phyloP scores from a whole-genome alignment of 2,888 invertebrate species.

The Biston betularia region DNA sequence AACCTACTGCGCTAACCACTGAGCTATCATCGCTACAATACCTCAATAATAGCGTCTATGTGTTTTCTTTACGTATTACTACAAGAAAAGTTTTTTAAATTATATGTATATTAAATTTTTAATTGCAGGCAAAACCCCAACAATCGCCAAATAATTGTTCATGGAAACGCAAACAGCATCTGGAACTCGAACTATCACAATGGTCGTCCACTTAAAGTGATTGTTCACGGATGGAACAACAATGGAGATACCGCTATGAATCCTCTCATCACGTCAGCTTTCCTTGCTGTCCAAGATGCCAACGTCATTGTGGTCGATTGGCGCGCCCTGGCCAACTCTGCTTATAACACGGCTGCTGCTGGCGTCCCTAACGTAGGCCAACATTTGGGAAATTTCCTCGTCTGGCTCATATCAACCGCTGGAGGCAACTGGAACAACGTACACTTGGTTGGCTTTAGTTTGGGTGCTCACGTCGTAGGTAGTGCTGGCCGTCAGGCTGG shows the following conservation, averaged over 20 bases:
- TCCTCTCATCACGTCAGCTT: constrained; percentile 60
- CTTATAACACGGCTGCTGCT: constrained; percentile 61
- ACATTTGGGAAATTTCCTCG: constrained; percentile 70
- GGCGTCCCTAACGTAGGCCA: constrained; percentile 69
- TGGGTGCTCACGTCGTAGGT: constrained; percentile 79
- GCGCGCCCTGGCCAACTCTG: constrained; percentile 56
- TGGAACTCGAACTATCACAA: constrained; percentile 59
- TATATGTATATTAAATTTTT: no score
- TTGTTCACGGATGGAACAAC: constrained; percentile 74
- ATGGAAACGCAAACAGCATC: constrained; percentile 63
- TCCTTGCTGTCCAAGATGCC: constrained; percentile 62
- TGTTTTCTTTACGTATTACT: no score
- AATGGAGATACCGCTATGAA: constrained; percentile 62
- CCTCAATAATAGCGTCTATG: no score
- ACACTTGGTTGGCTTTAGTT: constrained; percentile 78
- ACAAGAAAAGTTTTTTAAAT: no score
- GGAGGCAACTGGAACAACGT: constrained; percentile 73
- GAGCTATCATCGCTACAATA: no score
- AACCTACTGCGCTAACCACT: no score
- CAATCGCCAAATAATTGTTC: constrained; percentile 59
- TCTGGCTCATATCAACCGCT: constrained; percentile 67
- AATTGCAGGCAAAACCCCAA: constrained; percentile 11
- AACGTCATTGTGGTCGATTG: constrained; percentile 79
- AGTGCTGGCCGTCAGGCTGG: constrained; percentile 63
- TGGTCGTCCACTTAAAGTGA: constrained; percentile 59